Conservation (phyloP, 1,140 invertebrate genomes). For the Cryptotermes secundus region DNA sequence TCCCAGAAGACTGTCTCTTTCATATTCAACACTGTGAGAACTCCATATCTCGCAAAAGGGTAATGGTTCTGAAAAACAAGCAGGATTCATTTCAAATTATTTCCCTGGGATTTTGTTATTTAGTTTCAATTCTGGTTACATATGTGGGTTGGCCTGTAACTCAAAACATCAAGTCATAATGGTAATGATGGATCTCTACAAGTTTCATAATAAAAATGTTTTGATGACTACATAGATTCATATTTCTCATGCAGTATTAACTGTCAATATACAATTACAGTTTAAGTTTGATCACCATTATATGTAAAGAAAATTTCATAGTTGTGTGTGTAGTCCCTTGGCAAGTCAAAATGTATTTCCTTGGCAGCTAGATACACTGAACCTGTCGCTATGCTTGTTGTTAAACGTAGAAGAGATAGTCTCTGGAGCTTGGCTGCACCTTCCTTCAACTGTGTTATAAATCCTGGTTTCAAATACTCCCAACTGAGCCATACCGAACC, state of each 20-base stretch:
- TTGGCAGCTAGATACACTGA: constrained; percentile 75
- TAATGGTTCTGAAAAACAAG: too few relatives aligned
- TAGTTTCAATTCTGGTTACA: too few relatives aligned
- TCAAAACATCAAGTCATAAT: too few relatives aligned
- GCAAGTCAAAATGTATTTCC: constrained; percentile 50
- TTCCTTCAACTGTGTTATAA: constrained; percentile 58
- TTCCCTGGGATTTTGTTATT: too few relatives aligned
- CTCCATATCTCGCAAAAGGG: too few relatives aligned
- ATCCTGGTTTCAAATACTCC: constrained; percentile 73
- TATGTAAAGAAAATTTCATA: constrained; percentile 55
- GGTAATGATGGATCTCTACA: background rate
- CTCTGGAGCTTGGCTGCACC: constrained; percentile 33
- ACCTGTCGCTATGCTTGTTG: constrained; percentile 66
- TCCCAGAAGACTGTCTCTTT: too few relatives aligned
- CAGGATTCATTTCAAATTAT: too few relatives aligned
- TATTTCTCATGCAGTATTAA: background rate
- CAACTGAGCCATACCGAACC: constrained; percentile 97
- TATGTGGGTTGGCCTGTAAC: too few relatives aligned
- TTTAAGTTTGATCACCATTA: constrained; percentile 36
- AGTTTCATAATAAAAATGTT: background rate
- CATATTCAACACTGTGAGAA: too few relatives aligned
- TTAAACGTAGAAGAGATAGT: constrained; percentile 64
- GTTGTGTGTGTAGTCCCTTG: constrained; percentile 57
- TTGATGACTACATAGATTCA: background rate
- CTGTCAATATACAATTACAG: background rate